These are phyloP conservation scores for Cordilura impudica DNA, from an alignment of 2,888 invertebrate genomes.

Conservation along the genomic window DNA sequence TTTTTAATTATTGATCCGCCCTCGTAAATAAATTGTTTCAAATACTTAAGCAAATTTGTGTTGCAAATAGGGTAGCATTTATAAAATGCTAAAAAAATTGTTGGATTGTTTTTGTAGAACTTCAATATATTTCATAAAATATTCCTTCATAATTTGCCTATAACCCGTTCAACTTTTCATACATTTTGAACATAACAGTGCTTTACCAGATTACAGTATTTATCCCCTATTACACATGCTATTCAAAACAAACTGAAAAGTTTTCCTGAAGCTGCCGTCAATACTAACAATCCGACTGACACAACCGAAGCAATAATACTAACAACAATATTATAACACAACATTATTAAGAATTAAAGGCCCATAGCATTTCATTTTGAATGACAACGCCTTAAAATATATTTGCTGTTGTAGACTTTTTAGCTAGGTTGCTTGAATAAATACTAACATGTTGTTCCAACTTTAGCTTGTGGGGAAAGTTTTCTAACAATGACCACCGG, in stretches of 20 bases:
- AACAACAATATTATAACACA: conserved; percentile 42
- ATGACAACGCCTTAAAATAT: conserved; percentile 56
- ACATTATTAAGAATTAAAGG: conserved; percentile 61
- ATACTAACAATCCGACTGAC: conserved; percentile 38
- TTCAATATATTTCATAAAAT: no score
- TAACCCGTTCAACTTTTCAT: no score
- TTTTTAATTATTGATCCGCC: no score
- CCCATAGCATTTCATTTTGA: conserved; percentile 53
- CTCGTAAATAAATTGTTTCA: no score
- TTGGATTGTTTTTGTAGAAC: no score
- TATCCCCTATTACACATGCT: no score
- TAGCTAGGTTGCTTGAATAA: neutral
- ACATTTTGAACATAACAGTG: neutral
- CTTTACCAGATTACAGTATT: no score
- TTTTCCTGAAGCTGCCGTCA: conserved; percentile 61
- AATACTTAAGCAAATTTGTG: no score
- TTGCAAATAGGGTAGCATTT: no score
- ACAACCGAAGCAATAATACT: neutral
- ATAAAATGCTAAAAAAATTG: no score
- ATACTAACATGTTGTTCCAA: conserved; percentile 1
- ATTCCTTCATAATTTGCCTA: no score
- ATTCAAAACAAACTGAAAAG: no score
- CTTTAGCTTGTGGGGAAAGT: conserved; percentile 11
- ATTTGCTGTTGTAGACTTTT: conserved; percentile 4
- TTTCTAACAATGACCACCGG: conserved; percentile 18